These are phyloP conservation scores for Cataglyphis altisquamis DNA, from an alignment of 2,888 invertebrate genomes.

Conservation along the genomic window DNA sequence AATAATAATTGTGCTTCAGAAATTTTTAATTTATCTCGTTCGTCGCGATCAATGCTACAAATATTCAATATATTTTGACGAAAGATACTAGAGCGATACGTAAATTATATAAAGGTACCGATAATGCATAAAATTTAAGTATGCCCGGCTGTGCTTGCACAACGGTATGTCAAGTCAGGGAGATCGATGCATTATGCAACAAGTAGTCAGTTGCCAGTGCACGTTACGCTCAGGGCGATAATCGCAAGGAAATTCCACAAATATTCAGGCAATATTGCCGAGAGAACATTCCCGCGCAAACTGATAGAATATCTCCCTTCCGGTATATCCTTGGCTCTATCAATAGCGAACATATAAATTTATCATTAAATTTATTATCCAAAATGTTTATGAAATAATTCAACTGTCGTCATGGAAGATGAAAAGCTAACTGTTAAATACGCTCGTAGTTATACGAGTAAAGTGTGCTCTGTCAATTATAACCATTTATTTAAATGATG, in stretches of 20 bases:
- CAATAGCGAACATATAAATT: not conserved
- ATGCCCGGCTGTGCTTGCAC: not conserved
- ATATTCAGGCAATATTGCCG: conserved; percentile 10
- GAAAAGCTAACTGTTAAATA: not conserved
- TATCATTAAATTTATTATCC: conserved; percentile 12
- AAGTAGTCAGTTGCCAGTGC: conserved; percentile 70
- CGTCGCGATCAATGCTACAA: not conserved
- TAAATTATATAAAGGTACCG: not conserved
- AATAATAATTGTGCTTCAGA: not conserved
- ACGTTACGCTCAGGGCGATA: conserved; percentile 15
- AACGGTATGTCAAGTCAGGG: conserved; percentile 44
- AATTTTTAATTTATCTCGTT: not conserved
- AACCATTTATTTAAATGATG: not conserved
- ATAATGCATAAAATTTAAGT: not conserved
- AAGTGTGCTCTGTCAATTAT: not conserved
- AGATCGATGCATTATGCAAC: conserved; percentile 77
- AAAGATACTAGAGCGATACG: not conserved
- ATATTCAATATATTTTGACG: not conserved
- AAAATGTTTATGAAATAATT: conserved; percentile 2
- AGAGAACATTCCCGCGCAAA: not conserved
- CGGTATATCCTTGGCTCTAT: not conserved
- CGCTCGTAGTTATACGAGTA: not conserved
- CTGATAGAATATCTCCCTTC: not conserved
- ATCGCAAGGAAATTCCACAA: conserved; percentile 25
- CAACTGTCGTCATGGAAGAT: conserved; percentile 1